phyloP scores from a whole-genome alignment of 2,888 invertebrate genomes.

The Sminthurinus aureus region DNA sequence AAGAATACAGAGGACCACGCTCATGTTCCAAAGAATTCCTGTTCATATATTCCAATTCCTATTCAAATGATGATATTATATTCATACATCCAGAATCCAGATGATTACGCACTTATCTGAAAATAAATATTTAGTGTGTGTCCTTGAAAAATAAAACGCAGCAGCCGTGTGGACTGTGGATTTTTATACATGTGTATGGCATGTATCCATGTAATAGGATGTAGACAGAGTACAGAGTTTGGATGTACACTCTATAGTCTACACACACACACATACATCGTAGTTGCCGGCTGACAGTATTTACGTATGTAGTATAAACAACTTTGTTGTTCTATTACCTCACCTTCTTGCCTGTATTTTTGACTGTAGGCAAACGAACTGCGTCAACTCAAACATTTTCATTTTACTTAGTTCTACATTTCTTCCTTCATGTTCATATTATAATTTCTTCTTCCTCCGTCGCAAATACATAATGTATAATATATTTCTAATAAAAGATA shows the following conservation, averaged over 20 bases:
- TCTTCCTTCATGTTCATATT: background rate
- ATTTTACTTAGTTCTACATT: background rate
- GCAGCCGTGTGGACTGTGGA: conserved; percentile 23
- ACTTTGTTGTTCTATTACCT: conserved; percentile 20
- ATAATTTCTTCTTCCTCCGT: too few relatives aligned
- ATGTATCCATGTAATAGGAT: too few relatives aligned
- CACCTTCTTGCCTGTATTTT: conserved; percentile 22
- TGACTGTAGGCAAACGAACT: conserved; percentile 17
- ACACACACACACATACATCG: too few relatives aligned
- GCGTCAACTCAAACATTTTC: conserved; percentile 21
- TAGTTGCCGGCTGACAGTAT: too few relatives aligned
- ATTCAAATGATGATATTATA: too few relatives aligned
- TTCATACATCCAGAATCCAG: conserved; percentile 17
- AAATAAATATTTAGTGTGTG: conserved; percentile 33
- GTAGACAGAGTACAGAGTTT: too few relatives aligned
- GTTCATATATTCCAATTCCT: too few relatives aligned
- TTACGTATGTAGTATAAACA: conserved; percentile 14
- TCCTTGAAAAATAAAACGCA: conserved; percentile 38
- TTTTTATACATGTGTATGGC: too few relatives aligned
- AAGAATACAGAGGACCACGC: background rate
- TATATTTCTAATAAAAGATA: too few relatives aligned
- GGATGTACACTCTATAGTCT: too few relatives aligned
- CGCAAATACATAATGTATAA: too few relatives aligned
- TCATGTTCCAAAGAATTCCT: too few relatives aligned
- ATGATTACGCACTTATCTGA: conserved; percentile 35